phyloP scores from a whole-genome alignment of 1,140 invertebrate species.

The Diprion similis region DNA sequence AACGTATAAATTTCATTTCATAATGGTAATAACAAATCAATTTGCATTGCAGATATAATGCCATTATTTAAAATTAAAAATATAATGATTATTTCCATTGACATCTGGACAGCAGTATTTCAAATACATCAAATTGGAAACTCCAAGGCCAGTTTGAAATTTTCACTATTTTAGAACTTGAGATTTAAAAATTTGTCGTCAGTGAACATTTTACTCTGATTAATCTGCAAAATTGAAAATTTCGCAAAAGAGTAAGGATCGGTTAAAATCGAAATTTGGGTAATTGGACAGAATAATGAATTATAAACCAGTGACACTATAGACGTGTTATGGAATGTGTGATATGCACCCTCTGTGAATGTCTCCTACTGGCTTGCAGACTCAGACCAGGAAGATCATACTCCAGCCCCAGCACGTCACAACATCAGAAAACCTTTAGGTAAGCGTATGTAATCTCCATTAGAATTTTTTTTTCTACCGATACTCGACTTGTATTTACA shows the following conservation, averaged over 20 bases:
- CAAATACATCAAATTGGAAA: no score
- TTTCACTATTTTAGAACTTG: no score
- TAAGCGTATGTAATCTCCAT: slow-evolving; percentile 41
- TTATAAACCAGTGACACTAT: slow-evolving; percentile 47
- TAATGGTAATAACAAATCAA: slow-evolving; percentile 21
- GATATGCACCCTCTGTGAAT: slow-evolving; percentile 61
- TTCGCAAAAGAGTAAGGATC: no score
- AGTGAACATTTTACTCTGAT: no score
- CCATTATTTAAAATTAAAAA: background rate
- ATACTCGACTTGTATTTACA: background rate
- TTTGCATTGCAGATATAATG: slow-evolving; percentile 25
- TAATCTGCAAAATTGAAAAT: no score
- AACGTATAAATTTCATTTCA: slow-evolving; percentile 9
- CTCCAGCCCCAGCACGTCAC: slow-evolving; percentile 53
- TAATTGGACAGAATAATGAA: background rate
- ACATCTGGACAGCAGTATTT: slow-evolving; percentile 16
- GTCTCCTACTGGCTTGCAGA: slow-evolving; percentile 60
- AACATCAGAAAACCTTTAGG: slow-evolving; percentile 62
- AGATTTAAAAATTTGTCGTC: background rate
- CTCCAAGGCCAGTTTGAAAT: no score
- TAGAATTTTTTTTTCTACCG: background rate
- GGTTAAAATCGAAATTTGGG: background rate
- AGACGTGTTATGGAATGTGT: slow-evolving; percentile 61
- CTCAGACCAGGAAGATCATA: slow-evolving; percentile 65
- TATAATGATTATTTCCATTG: slow-evolving; percentile 9